These are phyloP conservation scores for Clarias platycephalus DNA, from an alignment of 2,797 vertebrate species.

Conservation along the genomic window DNA sequence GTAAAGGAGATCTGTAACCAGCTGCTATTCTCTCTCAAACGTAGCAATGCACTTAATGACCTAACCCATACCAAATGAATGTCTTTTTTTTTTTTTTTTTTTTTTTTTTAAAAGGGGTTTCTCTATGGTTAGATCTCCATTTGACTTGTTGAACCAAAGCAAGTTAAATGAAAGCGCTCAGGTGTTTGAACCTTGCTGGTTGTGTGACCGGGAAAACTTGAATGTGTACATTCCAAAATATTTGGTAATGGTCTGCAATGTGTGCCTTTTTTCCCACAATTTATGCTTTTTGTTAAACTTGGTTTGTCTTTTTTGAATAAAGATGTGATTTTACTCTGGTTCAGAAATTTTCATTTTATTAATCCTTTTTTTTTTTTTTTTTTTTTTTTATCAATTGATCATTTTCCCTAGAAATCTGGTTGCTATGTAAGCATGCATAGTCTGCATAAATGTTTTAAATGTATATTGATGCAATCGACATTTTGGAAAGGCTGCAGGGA, in stretches of 20 bases:
- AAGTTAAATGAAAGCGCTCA: slow-evolving; percentile 32
- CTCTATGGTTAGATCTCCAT: slow-evolving; percentile 44
- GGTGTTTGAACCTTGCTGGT: slow-evolving; percentile 29
- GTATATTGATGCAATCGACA: slow-evolving; percentile 23
- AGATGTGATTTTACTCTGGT: slow-evolving; percentile 5
- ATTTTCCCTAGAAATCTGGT: background rate
- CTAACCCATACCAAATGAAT: slow-evolving; percentile 16
- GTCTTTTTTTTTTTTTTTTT: background rate
- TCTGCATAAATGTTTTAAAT: slow-evolving; percentile 25
- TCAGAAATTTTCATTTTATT: background rate
- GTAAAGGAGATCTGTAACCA: slow-evolving; percentile 43
- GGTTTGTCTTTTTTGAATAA: slow-evolving; percentile 17
- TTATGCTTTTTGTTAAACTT: slow-evolving; percentile 53
- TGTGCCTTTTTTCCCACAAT: slow-evolving; percentile 48
- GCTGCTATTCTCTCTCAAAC: slow-evolving; percentile 36
- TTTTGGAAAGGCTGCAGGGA: slow-evolving; percentile 11
- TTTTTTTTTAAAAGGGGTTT: background rate
- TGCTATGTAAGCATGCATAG: slow-evolving; percentile 7
- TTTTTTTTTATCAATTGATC: no score
- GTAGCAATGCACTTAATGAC: slow-evolving; percentile 30
- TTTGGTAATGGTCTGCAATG: slow-evolving; percentile 49
- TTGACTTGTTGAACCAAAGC: slow-evolving; percentile 51
- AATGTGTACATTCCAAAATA: slow-evolving; percentile 55
- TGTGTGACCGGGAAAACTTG: slow-evolving; percentile 43
- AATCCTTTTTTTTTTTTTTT: background rate